Evolutionary conservation across 37 sponge, comb jelly and placozoan species (phyloP).

Genomic region (Chondrilla cf. caribensis): DNA sequence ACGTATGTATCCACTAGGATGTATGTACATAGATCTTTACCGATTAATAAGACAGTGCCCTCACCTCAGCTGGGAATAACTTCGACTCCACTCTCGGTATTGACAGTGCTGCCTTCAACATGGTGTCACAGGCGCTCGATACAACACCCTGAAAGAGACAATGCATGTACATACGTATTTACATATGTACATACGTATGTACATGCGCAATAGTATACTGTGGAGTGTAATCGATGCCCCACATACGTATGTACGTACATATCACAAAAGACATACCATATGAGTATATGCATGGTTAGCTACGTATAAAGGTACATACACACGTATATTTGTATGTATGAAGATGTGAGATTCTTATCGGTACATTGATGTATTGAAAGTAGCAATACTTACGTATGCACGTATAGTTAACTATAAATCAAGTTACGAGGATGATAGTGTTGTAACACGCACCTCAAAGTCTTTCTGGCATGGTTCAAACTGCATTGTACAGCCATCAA

Average conservation of each 20-base stretch:
- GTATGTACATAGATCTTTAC: not conserved
- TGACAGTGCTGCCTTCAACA: conserved; percentile 72
- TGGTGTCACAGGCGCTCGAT: conserved; percentile 84
- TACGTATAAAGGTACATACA: too few species aligned
- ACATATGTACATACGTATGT: not conserved
- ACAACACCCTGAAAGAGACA: conserved; percentile 53
- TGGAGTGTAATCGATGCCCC: too few species aligned
- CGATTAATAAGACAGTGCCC: not conserved
- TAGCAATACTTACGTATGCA: too few species aligned
- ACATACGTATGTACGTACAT: too few species aligned
- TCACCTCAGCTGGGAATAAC: conserved; percentile 76
- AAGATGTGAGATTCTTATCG: too few species aligned
- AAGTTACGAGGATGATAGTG: too few species aligned
- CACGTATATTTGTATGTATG: too few species aligned
- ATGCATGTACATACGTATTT: not conserved
- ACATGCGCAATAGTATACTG: too few species aligned
- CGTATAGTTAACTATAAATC: too few species aligned
- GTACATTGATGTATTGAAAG: too few species aligned
- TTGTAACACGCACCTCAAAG: conserved; percentile 64
- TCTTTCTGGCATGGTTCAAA: conserved; percentile 83
- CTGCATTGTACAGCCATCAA: conserved; percentile 66
- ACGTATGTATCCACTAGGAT: not conserved
- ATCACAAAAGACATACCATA: too few species aligned
- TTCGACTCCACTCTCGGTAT: conserved; percentile 96
- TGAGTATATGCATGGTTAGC: too few species aligned